Percentiles rank a stretch among this genome's conserved stretches.
These are phyloP conservation scores for Colistium nudipinnis DNA, from an alignment of 2,113 vertebrate species.

Conservation along the genomic window DNA sequence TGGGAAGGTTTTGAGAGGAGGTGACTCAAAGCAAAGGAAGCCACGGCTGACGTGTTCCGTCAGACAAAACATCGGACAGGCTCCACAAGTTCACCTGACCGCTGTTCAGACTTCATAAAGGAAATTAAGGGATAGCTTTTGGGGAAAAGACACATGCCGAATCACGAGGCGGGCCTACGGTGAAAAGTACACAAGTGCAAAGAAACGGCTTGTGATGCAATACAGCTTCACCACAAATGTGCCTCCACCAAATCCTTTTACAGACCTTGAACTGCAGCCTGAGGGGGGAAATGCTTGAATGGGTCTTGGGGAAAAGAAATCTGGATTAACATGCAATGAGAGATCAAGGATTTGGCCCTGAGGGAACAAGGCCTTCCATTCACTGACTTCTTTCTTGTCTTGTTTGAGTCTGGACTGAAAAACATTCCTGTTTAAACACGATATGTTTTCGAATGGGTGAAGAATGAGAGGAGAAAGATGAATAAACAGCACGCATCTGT, in stretches of 20 bases:
- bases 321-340: conserved; percentile 53
- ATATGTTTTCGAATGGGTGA: neutral
- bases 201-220: conserved; percentile 28
- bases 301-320: conserved; percentile 27
- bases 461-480: neutral
- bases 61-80: too few species aligned
- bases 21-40: conserved; percentile 27
- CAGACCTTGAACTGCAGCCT: conserved; percentile 32
- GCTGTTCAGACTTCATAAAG: neutral
- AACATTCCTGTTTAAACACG: neutral
- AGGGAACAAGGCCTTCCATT: conserved; percentile 60
- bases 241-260: conserved; percentile 59
- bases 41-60: too few species aligned
- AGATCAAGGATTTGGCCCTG: conserved; percentile 47
- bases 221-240: conserved; percentile 27
- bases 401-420: neutral
- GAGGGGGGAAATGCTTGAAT: conserved; percentile 47
- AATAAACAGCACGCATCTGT: neutral
- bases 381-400: conserved; percentile 14
- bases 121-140: neutral
- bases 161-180: neutral
- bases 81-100: neutral
- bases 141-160: neutral
- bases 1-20: conserved; percentile 2
- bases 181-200: conserved; percentile 10